Conservation (phyloP, 2,797 vertebrate species). For the Galagoides demidoff region DNA sequence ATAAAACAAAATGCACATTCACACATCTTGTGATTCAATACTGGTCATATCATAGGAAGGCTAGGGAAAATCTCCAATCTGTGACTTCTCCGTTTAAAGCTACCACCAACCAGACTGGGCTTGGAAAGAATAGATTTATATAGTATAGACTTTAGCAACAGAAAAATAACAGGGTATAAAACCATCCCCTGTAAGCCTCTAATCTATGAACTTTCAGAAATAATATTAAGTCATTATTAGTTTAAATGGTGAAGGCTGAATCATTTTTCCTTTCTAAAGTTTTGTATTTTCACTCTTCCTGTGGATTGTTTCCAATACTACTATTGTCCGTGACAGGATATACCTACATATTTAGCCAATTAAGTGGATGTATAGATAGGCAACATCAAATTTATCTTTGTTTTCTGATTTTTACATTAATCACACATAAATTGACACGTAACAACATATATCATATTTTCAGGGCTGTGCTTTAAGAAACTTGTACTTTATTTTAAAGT, state of each 20-base stretch:
- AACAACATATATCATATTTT: neutral
- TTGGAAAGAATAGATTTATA: conserved; percentile 25
- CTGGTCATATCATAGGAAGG: neutral
- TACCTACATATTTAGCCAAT: neutral
- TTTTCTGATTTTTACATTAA: conserved; percentile 36
- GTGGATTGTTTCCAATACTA: neutral
- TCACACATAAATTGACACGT: neutral
- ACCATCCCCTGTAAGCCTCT: neutral
- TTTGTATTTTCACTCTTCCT: neutral
- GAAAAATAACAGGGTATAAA: conserved; percentile 1
- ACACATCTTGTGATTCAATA: neutral
- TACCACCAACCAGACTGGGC: neutral
- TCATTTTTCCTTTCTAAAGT: neutral
- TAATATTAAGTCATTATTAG: neutral
- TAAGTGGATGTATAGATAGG: neutral
- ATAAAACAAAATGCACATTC: neutral
- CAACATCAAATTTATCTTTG: neutral
- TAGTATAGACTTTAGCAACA: conserved; percentile 24
- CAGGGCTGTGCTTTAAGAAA: neutral
- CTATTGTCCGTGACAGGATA: neutral
- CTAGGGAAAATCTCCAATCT: neutral
- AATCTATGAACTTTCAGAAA: conserved; percentile 5
- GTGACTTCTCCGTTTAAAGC: neutral
- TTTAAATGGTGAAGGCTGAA: conserved; percentile 19
- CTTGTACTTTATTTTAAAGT: conserved; percentile 18